Evolutionary conservation across 2,888 invertebrate species (phyloP).

Genomic region (Emmelina monodactyla): DNA sequence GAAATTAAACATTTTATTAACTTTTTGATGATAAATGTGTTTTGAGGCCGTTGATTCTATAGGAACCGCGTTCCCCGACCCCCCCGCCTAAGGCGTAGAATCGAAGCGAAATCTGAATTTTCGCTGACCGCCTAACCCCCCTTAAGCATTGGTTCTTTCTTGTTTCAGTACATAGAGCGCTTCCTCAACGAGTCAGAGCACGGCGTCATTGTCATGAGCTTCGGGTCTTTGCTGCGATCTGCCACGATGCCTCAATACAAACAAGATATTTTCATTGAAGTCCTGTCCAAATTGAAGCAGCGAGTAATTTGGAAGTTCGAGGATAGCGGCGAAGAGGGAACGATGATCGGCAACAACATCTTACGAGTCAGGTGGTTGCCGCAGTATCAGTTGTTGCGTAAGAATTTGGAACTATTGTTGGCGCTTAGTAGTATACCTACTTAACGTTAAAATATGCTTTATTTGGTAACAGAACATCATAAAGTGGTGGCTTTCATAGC

Average conservation of each 20-base stretch:
- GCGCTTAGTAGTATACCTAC: too few relatives aligned
- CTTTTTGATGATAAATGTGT: too few relatives aligned
- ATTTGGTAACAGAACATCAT: slow-evolving; percentile 65
- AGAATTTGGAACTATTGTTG: slow-evolving; percentile 41
- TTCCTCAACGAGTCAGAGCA: slow-evolving; percentile 72
- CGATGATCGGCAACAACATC: slow-evolving; percentile 47
- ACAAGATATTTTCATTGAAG: slow-evolving; percentile 67
- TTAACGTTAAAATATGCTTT: too few relatives aligned
- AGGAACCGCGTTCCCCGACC: too few relatives aligned
- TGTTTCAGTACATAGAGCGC: slow-evolving; percentile 65
- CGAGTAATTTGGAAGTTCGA: slow-evolving; percentile 85
- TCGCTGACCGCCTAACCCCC: too few relatives aligned
- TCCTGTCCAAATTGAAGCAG: slow-evolving; percentile 70
- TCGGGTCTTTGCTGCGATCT: slow-evolving; percentile 79
- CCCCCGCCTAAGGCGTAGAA: too few relatives aligned
- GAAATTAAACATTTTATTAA: too few relatives aligned
- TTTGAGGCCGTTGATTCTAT: too few relatives aligned
- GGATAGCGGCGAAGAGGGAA: slow-evolving; percentile 47
- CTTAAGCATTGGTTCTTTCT: too few relatives aligned
- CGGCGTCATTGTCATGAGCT: slow-evolving; percentile 77
- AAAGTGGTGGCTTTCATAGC: slow-evolving; percentile 68
- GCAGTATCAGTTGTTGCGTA: slow-evolving; percentile 75
- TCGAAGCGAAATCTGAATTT: too few relatives aligned
- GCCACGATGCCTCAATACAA: slow-evolving; percentile 71
- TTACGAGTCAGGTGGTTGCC: slow-evolving; percentile 74